Evolutionary conservation across 2,888 invertebrate species (phyloP), one percentile per base, ranked within the genome.

Genomic region (Diogma glabrata): DNA sequence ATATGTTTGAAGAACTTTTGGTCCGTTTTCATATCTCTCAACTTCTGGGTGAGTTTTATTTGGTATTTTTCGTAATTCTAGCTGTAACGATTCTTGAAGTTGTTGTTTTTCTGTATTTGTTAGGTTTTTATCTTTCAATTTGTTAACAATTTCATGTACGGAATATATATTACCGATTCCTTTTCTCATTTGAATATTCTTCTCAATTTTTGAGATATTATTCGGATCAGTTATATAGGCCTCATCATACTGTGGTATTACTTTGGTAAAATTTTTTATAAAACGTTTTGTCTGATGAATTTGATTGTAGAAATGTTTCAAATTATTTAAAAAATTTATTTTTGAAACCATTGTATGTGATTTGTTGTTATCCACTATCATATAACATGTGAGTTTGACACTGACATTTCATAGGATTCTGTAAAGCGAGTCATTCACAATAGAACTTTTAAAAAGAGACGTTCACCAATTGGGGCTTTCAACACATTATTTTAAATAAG

Each of bases 21-120:
- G 80, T 45, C 79, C 70, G n/a, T 76, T 72, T 3, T 72, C 74
- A 63, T 82, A 81, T 3, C 69, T 56, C 33, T 67, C 60, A 2
- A 86, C 73, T 8, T 67, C 65, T 2, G 85, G 83, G 65, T 89
- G 84, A 5, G 87, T 85, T 58, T 64, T 70, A 66, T 92, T 92
- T 1, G 91, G 90, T 56, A 91, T 75, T 65, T 72, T 77, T 49
- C 70, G 64, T n/a, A 85, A 67, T 67, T 85, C 84, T 45, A 65
- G 63, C 5, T 54, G 52, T 4, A 64, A 54, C 54, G 54, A 40
- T 54, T 54, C 9, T 43, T 52, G n/a, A 64, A 62, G 43, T 65
- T 65, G 56, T 68, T 63, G 7, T 57, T 54, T 36, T 48, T 43
- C 49, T 64, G 53, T 43, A 60, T 63, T 10, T 55, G 51, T 54